Evolutionary conservation across 2,797 vertebrate genomes (phyloP).

Genomic region (Falco biarmicus): DNA sequence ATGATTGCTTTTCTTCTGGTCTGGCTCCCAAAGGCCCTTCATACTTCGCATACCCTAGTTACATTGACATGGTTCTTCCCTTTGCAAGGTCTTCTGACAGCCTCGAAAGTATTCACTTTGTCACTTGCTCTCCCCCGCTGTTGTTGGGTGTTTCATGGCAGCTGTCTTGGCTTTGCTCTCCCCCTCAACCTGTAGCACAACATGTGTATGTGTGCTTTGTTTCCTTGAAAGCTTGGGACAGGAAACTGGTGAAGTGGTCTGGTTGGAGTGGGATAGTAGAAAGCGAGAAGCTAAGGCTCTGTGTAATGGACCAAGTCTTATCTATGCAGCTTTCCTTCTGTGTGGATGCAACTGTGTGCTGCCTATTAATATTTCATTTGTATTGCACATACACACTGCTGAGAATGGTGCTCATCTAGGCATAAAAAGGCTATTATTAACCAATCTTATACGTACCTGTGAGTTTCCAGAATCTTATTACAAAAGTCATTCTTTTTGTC

Average conservation of each 20-base stretch:
- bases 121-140: neutral
- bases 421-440: constrained; percentile 4
- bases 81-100: neutral
- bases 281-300: neutral
- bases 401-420: constrained; percentile 2
- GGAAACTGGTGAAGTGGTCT: neutral
- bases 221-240: neutral
- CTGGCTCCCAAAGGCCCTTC: neutral
- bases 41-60: neutral
- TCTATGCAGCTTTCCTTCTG: neutral
- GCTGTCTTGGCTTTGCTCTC: neutral
- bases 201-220: accelerated
- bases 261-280: neutral
- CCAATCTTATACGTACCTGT: neutral
- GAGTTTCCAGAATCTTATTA: neutral
- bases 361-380: constrained; percentile 35
- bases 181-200: neutral
- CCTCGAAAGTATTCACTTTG: neutral
- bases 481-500: neutral
- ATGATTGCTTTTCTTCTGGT: neutral
- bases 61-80: neutral
- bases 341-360: neutral
- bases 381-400: neutral
- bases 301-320: neutral
- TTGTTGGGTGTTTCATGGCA: neutral